A percentile compares a stretch with the other conserved stretches of the same genome.
Conservation (phyloP, 2,888 invertebrate genomes). For the Pollenia griseotomentosa region DNA sequence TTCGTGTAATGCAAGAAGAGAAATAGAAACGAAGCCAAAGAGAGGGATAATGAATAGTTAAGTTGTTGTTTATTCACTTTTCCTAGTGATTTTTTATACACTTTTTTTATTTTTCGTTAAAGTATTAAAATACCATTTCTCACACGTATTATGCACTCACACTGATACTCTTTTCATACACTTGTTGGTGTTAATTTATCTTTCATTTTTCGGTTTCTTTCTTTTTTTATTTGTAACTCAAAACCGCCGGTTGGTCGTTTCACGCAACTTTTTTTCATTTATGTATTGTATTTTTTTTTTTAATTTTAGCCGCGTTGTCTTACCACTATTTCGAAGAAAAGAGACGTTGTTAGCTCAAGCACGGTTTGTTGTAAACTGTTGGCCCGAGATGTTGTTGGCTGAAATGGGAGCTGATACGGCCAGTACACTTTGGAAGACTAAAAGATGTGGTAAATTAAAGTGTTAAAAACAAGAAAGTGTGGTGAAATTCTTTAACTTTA, state of each 20-base stretch:
- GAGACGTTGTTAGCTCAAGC: conserved; percentile 74
- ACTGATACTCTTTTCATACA: conserved; percentile 47
- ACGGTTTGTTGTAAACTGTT: conserved; percentile 76
- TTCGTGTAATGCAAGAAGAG: conserved; percentile 3
- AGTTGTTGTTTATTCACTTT: conserved; percentile 80
- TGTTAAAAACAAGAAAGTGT: conserved; percentile 75
- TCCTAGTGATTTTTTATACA: conserved; percentile 75
- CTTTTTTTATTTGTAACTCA: conserved; percentile 41
- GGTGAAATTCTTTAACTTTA: conserved; percentile 71
- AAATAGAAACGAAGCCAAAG: background rate
- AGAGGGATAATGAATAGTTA: conserved; percentile 22
- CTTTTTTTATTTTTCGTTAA: conserved; percentile 4
- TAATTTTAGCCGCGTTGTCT: conserved; percentile 60
- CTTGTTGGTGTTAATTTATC: conserved; percentile 59
- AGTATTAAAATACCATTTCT: conserved; percentile 27
- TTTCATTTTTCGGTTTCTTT: conserved; percentile 39
- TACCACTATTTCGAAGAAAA: conserved; percentile 61
- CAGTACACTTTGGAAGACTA: conserved; percentile 26
- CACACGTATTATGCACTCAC: conserved; percentile 43
- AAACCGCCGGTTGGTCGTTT: conserved; percentile 70
- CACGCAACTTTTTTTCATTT: conserved; percentile 33
- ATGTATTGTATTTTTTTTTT: conserved; percentile 3
- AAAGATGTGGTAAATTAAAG: conserved; percentile 43
- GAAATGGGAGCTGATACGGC: conserved; percentile 33
- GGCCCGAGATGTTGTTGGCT: conserved; percentile 35